Percentiles rank a stretch among this genome's conserved stretches.
phyloP scores from a whole-genome alignment of 2,888 invertebrate species.

The Parelbella ahira region DNA sequence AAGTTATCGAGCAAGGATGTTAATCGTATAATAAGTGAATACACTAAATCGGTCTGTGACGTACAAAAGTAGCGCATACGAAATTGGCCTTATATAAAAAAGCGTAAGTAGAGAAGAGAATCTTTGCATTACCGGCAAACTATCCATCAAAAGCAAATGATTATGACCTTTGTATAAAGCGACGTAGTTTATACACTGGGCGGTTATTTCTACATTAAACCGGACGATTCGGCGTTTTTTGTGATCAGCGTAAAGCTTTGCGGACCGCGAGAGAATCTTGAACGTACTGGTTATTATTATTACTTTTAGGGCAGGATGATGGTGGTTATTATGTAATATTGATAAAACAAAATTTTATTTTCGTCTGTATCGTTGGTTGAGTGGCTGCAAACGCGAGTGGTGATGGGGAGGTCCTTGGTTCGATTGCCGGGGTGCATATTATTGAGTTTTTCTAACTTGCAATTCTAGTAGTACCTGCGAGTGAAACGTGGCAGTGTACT shows the following conservation, averaged over 20 bases:
- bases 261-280: conserved; percentile 11
- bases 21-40: no score
- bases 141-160: conserved; percentile 34
- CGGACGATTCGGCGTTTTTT: conserved; percentile 28
- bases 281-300: conserved; percentile 6
- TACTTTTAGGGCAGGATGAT: conserved; percentile 9
- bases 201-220: conserved; percentile 30
- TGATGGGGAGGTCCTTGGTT: no score
- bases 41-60: no score
- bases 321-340: conserved; percentile 2
- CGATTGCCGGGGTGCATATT: no score
- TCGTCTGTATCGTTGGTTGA: no score
- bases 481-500: no score
- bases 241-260: conserved; percentile 10
- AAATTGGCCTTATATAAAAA: conserved; percentile 11
- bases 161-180: conserved; percentile 30
- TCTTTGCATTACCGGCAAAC: conserved; percentile 27
- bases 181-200: conserved; percentile 26
- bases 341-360: no score
- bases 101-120: conserved; percentile 25
- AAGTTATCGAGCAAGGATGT: no score
- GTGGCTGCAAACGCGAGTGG: no score
- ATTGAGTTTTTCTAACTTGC: no score
- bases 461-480: no score
- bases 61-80: neutral